Evolutionary conservation across 1,140 invertebrate genomes (phyloP), one percentile per base, ranked within the genome.

Genomic region (Plodia interpunctella): DNA sequence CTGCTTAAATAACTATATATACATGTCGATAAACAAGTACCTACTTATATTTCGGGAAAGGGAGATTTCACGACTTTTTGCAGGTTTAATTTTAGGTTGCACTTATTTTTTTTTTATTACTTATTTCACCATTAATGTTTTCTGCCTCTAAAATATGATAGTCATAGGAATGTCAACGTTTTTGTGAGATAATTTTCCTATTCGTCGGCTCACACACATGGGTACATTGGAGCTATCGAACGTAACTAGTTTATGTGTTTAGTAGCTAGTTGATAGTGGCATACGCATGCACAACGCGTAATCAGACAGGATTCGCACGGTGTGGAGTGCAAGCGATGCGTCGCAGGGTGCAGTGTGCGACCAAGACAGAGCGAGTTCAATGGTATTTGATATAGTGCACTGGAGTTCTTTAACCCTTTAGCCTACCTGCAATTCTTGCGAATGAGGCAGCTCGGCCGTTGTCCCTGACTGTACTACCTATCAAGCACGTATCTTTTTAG

Each of bases 341-440:
- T 66, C 75, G 67, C 72, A 65, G 65, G 70, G 65, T 79, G 81
- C 78, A 80, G 66, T 62, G 81, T 73, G 75, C 61, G 80, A 83
- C 82, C 57, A 76, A 65, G 82, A 85, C 68, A 60, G 65, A 66
- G 70, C 72, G 80, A 86, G 88, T 90, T 90, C 89, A 90, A 88
- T 87, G 90, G 85, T 90, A 90, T 86, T 88, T 87, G 85, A 90
- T 90, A 86, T 90, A 90, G 90, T 90, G 87, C 90, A 90, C 74
- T 67, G 67, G 80, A 87, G 90, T 90, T 90, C 87, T 82, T 90
- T 90, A 90, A 90, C 89, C 88, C 87, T 80, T 85, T 90, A 89
- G 86, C 88, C 89, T 90, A 90, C 87, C 88, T 90, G 87, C 80
- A 78, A 75, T 86, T 88, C 85, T 83, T 88, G 85, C 83, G 83